Evolutionary conservation across 1,140 invertebrate genomes (phyloP).

Genomic region (Drosophila pseudoobscura): DNA sequence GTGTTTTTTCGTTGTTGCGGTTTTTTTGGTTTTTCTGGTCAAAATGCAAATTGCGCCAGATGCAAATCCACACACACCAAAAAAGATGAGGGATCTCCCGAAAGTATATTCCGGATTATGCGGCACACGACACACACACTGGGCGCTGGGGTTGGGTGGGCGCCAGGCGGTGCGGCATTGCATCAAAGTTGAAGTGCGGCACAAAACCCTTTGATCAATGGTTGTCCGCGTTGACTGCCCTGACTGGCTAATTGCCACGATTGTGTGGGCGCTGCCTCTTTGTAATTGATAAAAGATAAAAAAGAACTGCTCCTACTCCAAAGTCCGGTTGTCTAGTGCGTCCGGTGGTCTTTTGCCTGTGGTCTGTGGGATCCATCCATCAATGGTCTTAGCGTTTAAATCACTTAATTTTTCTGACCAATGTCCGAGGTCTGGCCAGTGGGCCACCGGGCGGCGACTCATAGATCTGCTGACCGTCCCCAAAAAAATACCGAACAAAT

Average conservation of each 20-base stretch:
- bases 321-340: conserved; percentile 53
- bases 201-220: conserved; percentile 56
- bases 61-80: conserved; percentile 33
- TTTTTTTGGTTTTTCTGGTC: conserved; percentile 28
- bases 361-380: conserved; percentile 50
- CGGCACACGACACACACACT: conserved; percentile 18
- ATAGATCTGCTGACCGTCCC: conserved; percentile 39
- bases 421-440: conserved; percentile 18
- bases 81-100: neutral
- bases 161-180: conserved; percentile 57
- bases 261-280: conserved; percentile 65
- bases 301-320: neutral
- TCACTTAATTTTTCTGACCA: conserved; percentile 57
- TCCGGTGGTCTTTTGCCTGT: conserved; percentile 1
- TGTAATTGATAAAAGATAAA: conserved; percentile 68
- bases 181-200: conserved; percentile 47
- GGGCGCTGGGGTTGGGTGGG: conserved; percentile 19
- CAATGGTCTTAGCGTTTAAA: conserved; percentile 62
- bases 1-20: conserved; percentile 9
- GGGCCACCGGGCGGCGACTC: conserved; percentile 15
- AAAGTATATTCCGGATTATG: conserved; percentile 25
- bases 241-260: conserved; percentile 69
- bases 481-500: conserved; percentile 17
- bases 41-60: conserved; percentile 56
- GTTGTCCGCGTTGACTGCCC: conserved; percentile 53